Base-by-base conservation (phyloP, 2,113 vertebrate genomes). In the Stigmatopora nigra region DNA sequence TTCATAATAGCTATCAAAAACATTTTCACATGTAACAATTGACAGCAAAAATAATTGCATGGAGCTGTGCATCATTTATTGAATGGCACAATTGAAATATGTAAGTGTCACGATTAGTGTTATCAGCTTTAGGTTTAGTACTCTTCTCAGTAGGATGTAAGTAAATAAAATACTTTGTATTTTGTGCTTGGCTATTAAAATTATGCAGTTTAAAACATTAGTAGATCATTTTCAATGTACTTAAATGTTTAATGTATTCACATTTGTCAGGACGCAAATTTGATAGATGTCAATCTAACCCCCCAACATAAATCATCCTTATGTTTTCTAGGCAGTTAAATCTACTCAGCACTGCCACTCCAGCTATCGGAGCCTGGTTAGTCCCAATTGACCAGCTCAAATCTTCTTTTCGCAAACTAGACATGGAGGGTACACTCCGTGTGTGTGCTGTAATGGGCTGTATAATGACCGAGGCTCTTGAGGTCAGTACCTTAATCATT, bases 301-400 rank as follows among this genome's bases (percentile, higher is more conserved):
- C 49, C 49, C 25, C 25, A 31, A 31, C n/a, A 57, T 8, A 31
- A 36, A 15, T 35, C 1, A 12, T 58, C 2, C 57, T 59, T 0
- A 4, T 61, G 7, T 47, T 46, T 22, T 49, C 31, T 25, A 98
- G 97, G 82, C 97, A 99, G 75, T 80, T 98, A 76, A 99, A 99
- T 81, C 92, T 99, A 69, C 83, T 99, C 71, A 99, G 96, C 77
- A 99, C 97, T 19, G 97, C 97, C 45, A 99, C 96, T 0, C 95
- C 97, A 48, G 97, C 95, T 0, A 93, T 99, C 36, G 95, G 96
- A 1, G 94, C 97, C 14, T 99, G 97, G 97, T 86, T 99, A 55
- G 93, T 98, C 76, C 97, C 97, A 44, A 90, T 99, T n/a, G 97
- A 99, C 85, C 97, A 99, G 75, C 92, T 99, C 69, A 99, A 98